A percentile compares a stretch with the other conserved stretches of the same genome.
phyloP scores from a whole-genome alignment of 2,888 invertebrate species.

The Eubasilissa splendida region DNA sequence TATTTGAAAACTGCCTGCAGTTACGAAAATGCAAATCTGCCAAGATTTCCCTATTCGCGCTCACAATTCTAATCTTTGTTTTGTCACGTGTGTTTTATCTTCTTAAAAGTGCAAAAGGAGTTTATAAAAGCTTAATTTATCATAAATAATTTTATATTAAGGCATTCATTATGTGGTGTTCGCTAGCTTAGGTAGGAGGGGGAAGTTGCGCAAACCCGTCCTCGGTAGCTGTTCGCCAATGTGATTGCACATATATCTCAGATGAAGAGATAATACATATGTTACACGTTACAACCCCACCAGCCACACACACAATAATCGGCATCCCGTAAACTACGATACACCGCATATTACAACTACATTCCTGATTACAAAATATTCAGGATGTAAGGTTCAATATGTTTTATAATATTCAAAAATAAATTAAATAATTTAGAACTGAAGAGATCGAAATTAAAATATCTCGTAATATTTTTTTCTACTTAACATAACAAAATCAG shows the following conservation, averaged over 20 bases:
- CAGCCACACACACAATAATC: no score
- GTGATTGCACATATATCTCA: no score
- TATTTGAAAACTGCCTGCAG: no score
- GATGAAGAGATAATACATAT: no score
- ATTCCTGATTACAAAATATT: slow-evolving; percentile 29
- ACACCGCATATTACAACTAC: not conserved
- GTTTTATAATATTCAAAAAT: not conserved
- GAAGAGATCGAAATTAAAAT: slow-evolving; percentile 18
- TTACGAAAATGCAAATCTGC: not conserved
- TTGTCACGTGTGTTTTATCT: not conserved
- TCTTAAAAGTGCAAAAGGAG: slow-evolving; percentile 34
- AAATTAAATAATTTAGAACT: slow-evolving; percentile 7
- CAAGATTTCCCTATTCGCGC: not conserved
- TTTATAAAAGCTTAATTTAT: slow-evolving; percentile 23
- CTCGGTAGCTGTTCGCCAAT: no score
- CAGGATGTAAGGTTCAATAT: slow-evolving; percentile 29
- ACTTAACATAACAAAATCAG: slow-evolving; percentile 2
- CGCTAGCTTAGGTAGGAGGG: no score
- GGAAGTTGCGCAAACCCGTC: no score
- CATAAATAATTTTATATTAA: slow-evolving; percentile 37
- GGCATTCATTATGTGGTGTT: slow-evolving; percentile 17
- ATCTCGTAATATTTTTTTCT: slow-evolving; percentile 14
- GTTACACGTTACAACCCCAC: no score
- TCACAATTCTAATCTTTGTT: not conserved
- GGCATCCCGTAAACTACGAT: no score